These are phyloP conservation scores for Anthoscopus minutus DNA, from an alignment of 2,113 vertebrate species.

Conservation along the genomic window DNA sequence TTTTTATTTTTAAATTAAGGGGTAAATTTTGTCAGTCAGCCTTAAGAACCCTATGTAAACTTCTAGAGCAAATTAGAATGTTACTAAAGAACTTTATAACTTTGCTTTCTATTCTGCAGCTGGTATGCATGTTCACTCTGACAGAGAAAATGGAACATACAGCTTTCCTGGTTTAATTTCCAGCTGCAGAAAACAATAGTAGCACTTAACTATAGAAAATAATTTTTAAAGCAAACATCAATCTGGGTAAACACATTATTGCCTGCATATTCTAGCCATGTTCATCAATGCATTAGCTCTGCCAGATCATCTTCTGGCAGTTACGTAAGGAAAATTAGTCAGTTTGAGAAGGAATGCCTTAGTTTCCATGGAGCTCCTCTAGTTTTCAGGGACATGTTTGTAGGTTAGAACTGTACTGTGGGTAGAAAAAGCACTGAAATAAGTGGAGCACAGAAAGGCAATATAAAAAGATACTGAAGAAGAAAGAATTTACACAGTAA, in stretches of 20 bases:
- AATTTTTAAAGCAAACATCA: neutral
- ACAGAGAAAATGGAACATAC: neutral
- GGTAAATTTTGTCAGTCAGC: neutral
- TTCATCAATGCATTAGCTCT: neutral
- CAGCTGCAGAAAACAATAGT: neutral
- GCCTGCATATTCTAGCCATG: neutral
- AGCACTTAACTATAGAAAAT: neutral
- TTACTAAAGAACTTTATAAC: neutral
- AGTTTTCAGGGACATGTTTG: neutral
- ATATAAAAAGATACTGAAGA: neutral
- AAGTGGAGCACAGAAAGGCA: neutral
- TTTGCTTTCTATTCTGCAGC: neutral
- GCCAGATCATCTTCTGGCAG: neutral
- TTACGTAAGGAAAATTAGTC: neutral
- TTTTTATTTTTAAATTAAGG: neutral
- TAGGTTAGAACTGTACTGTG: neutral
- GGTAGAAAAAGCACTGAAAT: neutral
- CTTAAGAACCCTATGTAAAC: neutral
- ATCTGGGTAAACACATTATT: neutral
- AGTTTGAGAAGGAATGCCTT: neutral
- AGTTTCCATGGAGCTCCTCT: constrained; percentile 36
- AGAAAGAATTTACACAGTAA: neutral
- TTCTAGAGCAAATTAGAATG: neutral
- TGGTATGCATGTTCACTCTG: neutral
- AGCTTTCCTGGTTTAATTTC: neutral